Evolutionary conservation across 1,140 invertebrate genomes (phyloP), one percentile per base, ranked within the genome.

Genomic region (Drosophila cardini): DNA sequence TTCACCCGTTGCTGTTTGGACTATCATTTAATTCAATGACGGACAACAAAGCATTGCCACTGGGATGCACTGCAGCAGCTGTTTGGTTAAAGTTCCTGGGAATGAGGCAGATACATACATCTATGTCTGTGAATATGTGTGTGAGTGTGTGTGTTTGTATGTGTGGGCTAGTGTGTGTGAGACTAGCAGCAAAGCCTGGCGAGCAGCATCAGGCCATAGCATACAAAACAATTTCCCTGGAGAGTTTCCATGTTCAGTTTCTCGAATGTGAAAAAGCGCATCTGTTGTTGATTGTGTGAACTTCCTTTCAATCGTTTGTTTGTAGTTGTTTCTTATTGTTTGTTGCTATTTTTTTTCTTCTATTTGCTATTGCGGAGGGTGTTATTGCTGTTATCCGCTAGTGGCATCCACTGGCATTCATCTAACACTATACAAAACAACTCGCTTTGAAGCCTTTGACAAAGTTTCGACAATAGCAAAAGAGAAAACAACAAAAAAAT

Each of bases 251-350:
- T 83, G 84, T 86, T 86, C 83, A 89, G 83, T 87, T 86, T 82
- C 82, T 87, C 83, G 83, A 82, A 87, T 86, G 83, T 87, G 83
- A 86, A 86, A 86, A 86, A 86, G 83, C 83, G 83, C 83, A 86
- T 87, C 83, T 86, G 83, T 74, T 86, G 83, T 86, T 86, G 83
- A 86, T 86, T 89, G 83, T 89, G 83, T 87, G 84, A 83, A 83
- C 83, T 86, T 86, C 83, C 83, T 86, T 87, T 86, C 84, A 86
- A 86, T 87, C 83, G 84, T 86, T 82, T 85, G 55, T 60, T 83
- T 83, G 75, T 78, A 55, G 58, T 77, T 79, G 69, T 65, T 77
- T 72, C 30, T 43, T 36, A 45, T 26, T 63, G 45, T 64, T 79
- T 77, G 69, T 73, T 72, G 40, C 62, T 64, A 34, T 57, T 70